phyloP scores from a whole-genome alignment of 2,113 vertebrate species.

The Onychorhynchus coronatus region DNA sequence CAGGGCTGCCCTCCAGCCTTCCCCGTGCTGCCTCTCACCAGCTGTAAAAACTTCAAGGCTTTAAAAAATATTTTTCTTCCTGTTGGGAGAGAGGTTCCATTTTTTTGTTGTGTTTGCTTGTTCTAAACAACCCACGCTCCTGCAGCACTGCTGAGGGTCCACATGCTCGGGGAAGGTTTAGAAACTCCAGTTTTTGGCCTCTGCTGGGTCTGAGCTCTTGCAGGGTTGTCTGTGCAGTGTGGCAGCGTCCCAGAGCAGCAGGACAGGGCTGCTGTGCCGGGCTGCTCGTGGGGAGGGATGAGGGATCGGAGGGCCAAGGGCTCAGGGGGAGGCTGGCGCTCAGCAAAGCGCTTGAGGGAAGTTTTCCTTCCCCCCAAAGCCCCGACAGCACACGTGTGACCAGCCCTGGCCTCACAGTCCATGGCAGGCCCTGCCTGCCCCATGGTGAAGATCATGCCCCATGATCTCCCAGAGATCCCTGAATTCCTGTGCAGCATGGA shows the following conservation, averaged over 20 bases:
- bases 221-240: not conserved
- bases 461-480: not conserved
- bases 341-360: not conserved
- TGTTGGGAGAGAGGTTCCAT: not conserved
- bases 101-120: not conserved
- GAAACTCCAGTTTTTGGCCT: not conserved
- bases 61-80: constrained; percentile 46
- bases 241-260: not conserved
- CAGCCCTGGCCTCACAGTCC: not conserved
- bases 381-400: rapidly evolving
- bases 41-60: constrained; percentile 52
- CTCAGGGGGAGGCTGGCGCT: not conserved
- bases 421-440: not conserved
- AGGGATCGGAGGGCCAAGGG: rapidly evolving
- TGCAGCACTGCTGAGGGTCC: not conserved
- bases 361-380: not conserved
- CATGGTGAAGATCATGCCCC: too few relatives aligned
- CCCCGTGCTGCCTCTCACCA: not conserved
- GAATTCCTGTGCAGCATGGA: not conserved
- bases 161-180: not conserved
- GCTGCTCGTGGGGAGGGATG: rapidly evolving
- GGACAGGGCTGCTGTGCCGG: rapidly evolving
- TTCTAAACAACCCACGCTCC: not conserved
- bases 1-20: not conserved
- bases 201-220: not conserved